phyloP scores from a whole-genome alignment of 2,113 vertebrate genomes.

The Centropristis striata region DNA sequence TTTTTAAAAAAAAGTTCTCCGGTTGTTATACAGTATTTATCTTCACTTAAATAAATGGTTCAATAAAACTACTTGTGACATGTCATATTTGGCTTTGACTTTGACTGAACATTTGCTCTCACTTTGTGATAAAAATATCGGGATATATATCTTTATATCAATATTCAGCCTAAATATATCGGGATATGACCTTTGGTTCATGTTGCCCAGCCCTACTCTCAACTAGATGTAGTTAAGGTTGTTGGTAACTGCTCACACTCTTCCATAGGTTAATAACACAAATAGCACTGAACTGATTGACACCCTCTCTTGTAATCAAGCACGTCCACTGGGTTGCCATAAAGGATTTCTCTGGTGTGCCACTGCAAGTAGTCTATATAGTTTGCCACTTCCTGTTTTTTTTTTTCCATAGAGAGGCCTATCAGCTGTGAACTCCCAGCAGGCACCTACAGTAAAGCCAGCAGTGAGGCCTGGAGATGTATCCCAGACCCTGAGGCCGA shows the following conservation, averaged over 20 bases:
- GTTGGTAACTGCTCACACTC: background rate
- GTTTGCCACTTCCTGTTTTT: slow-evolving; percentile 37
- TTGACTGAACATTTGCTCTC: too few relatives aligned
- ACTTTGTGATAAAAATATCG: too few relatives aligned
- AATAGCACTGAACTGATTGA: background rate
- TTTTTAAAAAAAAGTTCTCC: too few relatives aligned
- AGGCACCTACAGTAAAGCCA: slow-evolving; percentile 43
- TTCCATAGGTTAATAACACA: background rate
- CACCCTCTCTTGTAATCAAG: background rate
- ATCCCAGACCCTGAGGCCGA: slow-evolving; percentile 69
- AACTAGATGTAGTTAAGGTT: background rate
- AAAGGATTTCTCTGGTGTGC: background rate
- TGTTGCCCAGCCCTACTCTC: too few relatives aligned
- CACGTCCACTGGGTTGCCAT: background rate
- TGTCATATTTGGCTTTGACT: too few relatives aligned
- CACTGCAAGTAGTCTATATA: slow-evolving; percentile 1
- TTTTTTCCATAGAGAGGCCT: slow-evolving; percentile 50
- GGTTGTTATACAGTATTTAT: too few relatives aligned
- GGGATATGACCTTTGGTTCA: too few relatives aligned
- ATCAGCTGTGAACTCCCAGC: slow-evolving; percentile 61
- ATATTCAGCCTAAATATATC: too few relatives aligned
- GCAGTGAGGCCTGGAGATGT: slow-evolving; percentile 51
- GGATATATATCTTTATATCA: too few relatives aligned
- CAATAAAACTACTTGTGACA: too few relatives aligned
- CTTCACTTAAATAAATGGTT: too few relatives aligned